A percentile compares a stretch with the other conserved stretches of the same genome.
These are phyloP conservation scores for Danaus plexippus DNA, from an alignment of 1,140 invertebrate species.

Conservation along the genomic window DNA sequence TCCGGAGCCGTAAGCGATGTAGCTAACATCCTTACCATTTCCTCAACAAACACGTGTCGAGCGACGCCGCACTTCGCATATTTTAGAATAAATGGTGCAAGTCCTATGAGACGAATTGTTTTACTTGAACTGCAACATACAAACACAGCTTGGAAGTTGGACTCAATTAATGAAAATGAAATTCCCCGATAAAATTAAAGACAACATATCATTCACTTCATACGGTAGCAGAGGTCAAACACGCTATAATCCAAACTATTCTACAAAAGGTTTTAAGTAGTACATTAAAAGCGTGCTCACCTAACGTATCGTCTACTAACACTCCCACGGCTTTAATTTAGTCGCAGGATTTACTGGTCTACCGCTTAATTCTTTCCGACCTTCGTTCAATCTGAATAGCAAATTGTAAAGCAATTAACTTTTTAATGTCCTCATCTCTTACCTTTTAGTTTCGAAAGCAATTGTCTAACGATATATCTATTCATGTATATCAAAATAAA, in stretches of 20 bases:
- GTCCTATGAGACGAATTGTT: too few species aligned
- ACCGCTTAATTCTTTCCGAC: conserved; percentile 13
- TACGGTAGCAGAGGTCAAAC: neutral
- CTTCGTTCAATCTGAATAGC: conserved; percentile 14
- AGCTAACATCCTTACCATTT: conserved; percentile 9
- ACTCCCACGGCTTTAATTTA: conserved; percentile 23
- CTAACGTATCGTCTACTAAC: conserved; percentile 23
- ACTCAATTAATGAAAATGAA: too few species aligned
- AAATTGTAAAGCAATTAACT: conserved; percentile 11
- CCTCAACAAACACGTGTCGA: conserved; percentile 2
- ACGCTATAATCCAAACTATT: neutral
- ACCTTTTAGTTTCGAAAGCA: too few species aligned
- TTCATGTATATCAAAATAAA: too few species aligned
- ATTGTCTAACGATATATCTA: too few species aligned
- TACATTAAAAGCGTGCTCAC: conserved; percentile 4
- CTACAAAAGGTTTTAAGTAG: neutral
- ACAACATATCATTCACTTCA: too few species aligned
- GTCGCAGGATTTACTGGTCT: conserved; percentile 12
- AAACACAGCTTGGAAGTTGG: too few species aligned
- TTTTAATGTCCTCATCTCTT: conserved; percentile 5
- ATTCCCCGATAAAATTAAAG: too few species aligned
- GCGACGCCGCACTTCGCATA: neutral
- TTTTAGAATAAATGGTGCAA: too few species aligned
- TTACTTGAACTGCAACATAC: too few species aligned
- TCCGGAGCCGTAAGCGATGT: conserved; percentile 2